phyloP scores from a whole-genome alignment of 2,797 vertebrate species.

The Psittacula derbiana region DNA sequence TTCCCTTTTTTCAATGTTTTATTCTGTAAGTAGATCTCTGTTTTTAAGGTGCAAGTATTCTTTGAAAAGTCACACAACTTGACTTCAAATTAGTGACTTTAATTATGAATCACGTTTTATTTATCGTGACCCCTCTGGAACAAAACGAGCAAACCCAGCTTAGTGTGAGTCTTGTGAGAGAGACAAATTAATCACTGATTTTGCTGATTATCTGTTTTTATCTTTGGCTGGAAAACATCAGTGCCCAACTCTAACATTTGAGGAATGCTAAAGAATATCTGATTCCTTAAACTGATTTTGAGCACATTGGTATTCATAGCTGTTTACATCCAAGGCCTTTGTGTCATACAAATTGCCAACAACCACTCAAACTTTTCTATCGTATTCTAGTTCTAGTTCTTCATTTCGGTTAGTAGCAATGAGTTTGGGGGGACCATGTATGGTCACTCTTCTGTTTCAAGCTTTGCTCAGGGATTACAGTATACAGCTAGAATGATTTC shows the following conservation, averaged over 20 bases:
- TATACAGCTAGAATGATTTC: background rate
- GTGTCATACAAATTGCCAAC: background rate
- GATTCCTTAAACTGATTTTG: background rate
- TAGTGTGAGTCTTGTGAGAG: background rate
- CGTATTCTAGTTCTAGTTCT: background rate
- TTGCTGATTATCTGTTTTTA: background rate
- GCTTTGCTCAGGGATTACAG: background rate
- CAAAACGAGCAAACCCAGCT: background rate
- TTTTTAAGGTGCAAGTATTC: background rate
- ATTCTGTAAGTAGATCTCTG: background rate
- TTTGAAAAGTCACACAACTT: background rate
- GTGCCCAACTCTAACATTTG: background rate
- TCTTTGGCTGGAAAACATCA: background rate
- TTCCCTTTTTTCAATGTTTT: background rate
- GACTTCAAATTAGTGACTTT: background rate
- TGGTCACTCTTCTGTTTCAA: background rate
- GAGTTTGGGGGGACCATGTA: fast-evolving
- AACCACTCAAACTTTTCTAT: background rate
- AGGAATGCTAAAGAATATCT: background rate
- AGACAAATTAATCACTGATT: background rate
- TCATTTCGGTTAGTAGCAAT: background rate
- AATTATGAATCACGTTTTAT: background rate
- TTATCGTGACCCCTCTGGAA: background rate
- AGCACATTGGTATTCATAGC: background rate
- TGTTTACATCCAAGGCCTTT: background rate